Evolutionary conservation across 1,140 invertebrate species (phyloP), one percentile per base, ranked within the genome.

Genomic region (Anoplolepis gracilipes): DNA sequence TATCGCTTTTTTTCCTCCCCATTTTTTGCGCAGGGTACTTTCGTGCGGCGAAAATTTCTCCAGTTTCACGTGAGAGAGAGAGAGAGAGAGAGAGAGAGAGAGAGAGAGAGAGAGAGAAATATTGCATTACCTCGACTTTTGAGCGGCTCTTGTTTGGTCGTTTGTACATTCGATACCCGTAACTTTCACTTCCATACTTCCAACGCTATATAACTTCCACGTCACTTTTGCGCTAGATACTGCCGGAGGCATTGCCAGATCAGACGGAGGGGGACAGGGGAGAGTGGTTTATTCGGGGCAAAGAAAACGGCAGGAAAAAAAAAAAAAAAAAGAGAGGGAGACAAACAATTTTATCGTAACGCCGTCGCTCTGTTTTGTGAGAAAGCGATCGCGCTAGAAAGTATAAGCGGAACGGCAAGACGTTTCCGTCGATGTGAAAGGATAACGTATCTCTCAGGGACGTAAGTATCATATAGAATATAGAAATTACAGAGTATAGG

Each of bases 111-210:
- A 36, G 33, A 36, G 33, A 22, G 13, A 22, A 72, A 39, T n/a
- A 42, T 42, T 55, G 25, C 78, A 7, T 39, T 33, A 49, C 8
- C 53, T 36, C 61, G 67, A 46, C 78, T 82, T 82, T 82, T 72
- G 36, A 82, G 53, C 36, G 78, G 11, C 72, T 82, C 67, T 28
- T 53, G 53, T 72, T 72, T 36, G 73, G n/a, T 73, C 78, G 57
- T 75, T 72, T 22, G 33, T 77, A 25, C 76, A 85, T 81, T 87
- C 88, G 86, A 13, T 55, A 42, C 55, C 46, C 3, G 72, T 76
- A 87, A 90, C 89, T 90, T 90, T 90, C 89, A 90, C 89, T 90
- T 90, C 85, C 79, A 49, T 39, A 46, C 42, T 49, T 79, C 77
- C 78, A 81, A 81, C 49, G 53, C 25, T 72, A 36, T 89, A 90